Evolutionary conservation across 2,888 invertebrate genomes (phyloP).

Genomic region (Gari tellinella): DNA sequence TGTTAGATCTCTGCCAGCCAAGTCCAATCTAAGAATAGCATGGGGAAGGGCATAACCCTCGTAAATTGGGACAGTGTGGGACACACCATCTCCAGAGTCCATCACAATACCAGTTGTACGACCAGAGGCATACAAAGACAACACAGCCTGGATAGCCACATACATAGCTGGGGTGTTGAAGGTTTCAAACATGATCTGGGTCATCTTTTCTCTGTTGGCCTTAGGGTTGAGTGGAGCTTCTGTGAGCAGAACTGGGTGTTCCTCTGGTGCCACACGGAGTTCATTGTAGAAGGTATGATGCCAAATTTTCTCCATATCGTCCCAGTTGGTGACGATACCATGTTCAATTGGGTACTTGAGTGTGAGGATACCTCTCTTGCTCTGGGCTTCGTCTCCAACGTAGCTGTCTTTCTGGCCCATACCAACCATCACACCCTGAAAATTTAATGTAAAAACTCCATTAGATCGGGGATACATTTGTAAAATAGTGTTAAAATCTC

Average conservation of each 20-base stretch:
- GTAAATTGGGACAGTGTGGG: conserved; percentile 95
- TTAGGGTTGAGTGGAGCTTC: conserved; percentile 51
- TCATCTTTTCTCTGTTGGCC: conserved; percentile 51
- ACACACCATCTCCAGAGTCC: conserved; percentile 75
- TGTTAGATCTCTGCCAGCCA: conserved; percentile 71
- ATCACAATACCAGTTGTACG: conserved; percentile 90
- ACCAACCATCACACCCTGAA: conserved; percentile 8
- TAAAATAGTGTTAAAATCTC: no score
- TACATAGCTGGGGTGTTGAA: conserved; percentile 73
- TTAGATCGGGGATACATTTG: no score
- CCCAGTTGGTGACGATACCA: conserved; percentile 74
- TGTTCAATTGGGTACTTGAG: conserved; percentile 17
- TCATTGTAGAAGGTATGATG: conserved; percentile 14
- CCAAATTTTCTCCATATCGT: conserved; percentile 24
- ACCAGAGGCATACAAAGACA: conserved; percentile 76
- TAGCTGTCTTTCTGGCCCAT: conserved; percentile 1
- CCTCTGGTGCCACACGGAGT: conserved; percentile 94
- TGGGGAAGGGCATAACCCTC: conserved; percentile 86
- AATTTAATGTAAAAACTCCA: no score
- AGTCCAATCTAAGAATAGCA: conserved; percentile 66
- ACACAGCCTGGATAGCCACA: conserved; percentile 75
- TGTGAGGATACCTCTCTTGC: conserved; percentile 8
- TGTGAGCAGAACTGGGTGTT: conserved; percentile 88
- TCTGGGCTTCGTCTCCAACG: conserved; percentile 12
- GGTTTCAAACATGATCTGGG: conserved; percentile 66